Conservation (phyloP, 2,113 vertebrate genomes). For the Manacus vitellinus region DNA sequence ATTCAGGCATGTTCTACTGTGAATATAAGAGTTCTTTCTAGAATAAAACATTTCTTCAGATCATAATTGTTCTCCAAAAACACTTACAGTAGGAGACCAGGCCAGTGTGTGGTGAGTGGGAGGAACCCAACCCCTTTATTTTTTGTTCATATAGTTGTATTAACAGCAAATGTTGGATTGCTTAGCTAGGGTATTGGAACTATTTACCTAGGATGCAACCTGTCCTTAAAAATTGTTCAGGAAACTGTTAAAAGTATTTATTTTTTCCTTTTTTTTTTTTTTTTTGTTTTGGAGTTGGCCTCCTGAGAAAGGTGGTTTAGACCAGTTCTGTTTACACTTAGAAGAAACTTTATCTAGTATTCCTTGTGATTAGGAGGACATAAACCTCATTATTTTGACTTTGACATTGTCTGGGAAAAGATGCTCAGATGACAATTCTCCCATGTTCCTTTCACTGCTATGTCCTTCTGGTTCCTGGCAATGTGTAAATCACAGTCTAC, state of each 20-base stretch:
- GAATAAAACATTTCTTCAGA: slow-evolving; percentile 50
- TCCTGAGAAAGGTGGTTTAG: not conserved
- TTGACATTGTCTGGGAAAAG: not conserved
- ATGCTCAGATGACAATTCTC: not conserved
- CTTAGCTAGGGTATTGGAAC: not conserved
- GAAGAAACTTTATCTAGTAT: not conserved
- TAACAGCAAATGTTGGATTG: not conserved
- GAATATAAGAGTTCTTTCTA: slow-evolving; percentile 59
- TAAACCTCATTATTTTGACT: not conserved
- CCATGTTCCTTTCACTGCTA: not conserved
- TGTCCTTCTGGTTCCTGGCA: not conserved
- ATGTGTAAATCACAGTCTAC: not conserved
- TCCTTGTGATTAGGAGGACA: not conserved
- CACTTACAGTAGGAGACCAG: not conserved
- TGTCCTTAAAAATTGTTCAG: not conserved
- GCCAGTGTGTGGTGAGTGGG: not conserved
- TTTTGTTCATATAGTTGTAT: not conserved
- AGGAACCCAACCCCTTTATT: not conserved
- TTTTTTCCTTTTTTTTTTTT: not conserved
- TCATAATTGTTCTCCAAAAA: slow-evolving; percentile 32
- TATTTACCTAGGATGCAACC: not conserved
- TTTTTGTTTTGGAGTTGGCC: not conserved
- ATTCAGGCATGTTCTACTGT: slow-evolving; percentile 63
- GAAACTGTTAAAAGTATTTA: not conserved
- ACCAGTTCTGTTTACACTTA: not conserved